Conservation (phyloP, 2,888 invertebrate species). For the Catocala sponsa region DNA sequence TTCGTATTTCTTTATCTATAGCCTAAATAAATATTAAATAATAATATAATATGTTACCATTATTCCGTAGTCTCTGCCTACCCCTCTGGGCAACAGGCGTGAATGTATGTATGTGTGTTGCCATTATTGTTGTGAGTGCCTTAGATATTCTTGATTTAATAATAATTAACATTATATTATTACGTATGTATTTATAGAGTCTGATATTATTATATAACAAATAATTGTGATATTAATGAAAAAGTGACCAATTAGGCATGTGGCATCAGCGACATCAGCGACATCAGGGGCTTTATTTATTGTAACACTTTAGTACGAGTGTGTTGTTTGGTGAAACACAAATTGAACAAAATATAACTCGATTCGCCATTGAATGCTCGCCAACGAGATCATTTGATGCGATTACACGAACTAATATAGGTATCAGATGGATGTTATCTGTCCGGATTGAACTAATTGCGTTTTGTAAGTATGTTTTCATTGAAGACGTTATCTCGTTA, state of each 20-base stretch:
- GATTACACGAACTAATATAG: constrained; percentile 66
- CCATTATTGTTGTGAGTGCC: too few relatives aligned
- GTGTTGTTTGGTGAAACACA: constrained; percentile 54
- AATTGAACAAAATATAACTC: constrained; percentile 64
- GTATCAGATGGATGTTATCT: constrained; percentile 72
- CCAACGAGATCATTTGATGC: constrained; percentile 60
- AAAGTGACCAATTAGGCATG: constrained; percentile 35
- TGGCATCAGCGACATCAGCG: background rate
- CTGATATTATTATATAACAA: constrained; percentile 13
- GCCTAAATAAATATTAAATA: too few relatives aligned
- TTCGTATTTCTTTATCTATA: too few relatives aligned
- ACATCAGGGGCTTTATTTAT: too few relatives aligned
- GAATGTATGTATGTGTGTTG: too few relatives aligned
- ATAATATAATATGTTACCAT: too few relatives aligned
- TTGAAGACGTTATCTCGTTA: constrained; percentile 51
- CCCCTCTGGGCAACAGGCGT: too few relatives aligned
- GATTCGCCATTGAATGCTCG: constrained; percentile 41
- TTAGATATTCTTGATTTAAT: background rate
- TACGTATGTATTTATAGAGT: constrained; percentile 1
- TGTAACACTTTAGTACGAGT: too few relatives aligned
- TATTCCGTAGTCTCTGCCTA: too few relatives aligned
- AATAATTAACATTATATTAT: too few relatives aligned
- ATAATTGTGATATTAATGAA: constrained; percentile 23
- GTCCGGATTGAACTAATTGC: constrained; percentile 73
- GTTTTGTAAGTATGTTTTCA: constrained; percentile 69